A percentile compares a stretch with the other conserved stretches of the same genome.
Evolutionary conservation across 64 coral and sea anemone genomes (phyloP).

Genomic region (Porites lutea): DNA sequence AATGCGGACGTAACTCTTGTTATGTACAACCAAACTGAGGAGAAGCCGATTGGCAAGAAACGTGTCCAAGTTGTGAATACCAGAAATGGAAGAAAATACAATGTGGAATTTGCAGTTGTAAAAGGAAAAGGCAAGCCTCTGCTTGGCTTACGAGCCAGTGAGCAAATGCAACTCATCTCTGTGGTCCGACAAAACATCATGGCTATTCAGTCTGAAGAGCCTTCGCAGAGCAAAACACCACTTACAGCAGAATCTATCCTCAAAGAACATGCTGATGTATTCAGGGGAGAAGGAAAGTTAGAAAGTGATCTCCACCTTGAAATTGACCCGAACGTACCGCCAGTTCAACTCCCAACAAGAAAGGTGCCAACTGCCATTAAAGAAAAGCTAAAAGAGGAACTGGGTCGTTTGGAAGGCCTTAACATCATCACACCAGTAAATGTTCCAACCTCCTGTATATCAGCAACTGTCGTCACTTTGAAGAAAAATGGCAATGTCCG

Average conservation of each 20-base stretch:
- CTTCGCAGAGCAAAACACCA: too few relatives aligned
- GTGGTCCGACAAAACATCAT: neutral
- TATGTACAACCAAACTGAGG: constrained; percentile 37
- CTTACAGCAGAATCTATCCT: neutral
- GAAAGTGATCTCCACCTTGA: constrained; percentile 58
- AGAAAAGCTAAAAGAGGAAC: constrained; percentile 35
- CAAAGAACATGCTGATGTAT: constrained; percentile 13
- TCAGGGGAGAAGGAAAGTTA: constrained; percentile 34
- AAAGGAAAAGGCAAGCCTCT: neutral
- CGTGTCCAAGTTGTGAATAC: neutral
- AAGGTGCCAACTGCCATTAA: constrained; percentile 47
- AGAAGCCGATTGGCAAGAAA: neutral
- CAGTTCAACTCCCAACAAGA: constrained; percentile 38
- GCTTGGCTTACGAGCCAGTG: constrained; percentile 18
- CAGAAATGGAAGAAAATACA: constrained; percentile 11
- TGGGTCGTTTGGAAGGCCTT: constrained; percentile 7
- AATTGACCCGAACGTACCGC: constrained; percentile 1
- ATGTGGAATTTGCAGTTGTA: neutral
- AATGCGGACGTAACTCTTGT: constrained; percentile 51
- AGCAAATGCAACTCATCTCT: constrained; percentile 26
- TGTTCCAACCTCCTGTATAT: constrained; percentile 16
- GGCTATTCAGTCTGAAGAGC: too few relatives aligned
- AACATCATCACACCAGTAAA: constrained; percentile 42
- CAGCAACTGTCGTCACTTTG: neutral
- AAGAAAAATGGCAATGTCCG: constrained; percentile 20